A percentile compares a stretch with the other conserved stretches of the same genome.
Conservation (phyloP, 2,113 vertebrate genomes). For the Malurus cyaneus region DNA sequence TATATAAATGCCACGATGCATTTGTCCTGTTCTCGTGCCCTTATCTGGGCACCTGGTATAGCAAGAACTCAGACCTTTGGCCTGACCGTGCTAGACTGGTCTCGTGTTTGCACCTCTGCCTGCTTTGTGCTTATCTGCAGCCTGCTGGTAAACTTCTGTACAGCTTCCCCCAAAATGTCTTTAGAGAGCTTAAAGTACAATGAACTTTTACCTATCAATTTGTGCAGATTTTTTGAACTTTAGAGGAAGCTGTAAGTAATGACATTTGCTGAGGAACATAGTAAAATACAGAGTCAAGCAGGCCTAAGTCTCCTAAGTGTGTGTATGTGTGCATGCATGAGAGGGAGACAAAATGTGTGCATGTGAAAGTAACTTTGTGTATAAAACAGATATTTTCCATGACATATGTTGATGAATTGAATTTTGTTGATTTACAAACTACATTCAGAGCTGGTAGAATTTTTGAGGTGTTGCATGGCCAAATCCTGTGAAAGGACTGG, state of each 20-base stretch:
- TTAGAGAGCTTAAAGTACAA: neutral
- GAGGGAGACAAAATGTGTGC: neutral
- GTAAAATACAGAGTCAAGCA: neutral
- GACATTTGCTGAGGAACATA: neutral
- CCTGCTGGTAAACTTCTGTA: neutral
- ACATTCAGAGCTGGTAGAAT: slow-evolving; percentile 25
- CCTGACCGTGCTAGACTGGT: slow-evolving; percentile 12
- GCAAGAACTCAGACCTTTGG: slow-evolving; percentile 54
- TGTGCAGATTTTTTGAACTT: neutral
- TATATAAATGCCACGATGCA: neutral
- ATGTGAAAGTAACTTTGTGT: slow-evolving; percentile 31
- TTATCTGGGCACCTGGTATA: slow-evolving; percentile 46
- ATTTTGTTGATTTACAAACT: slow-evolving; percentile 41
- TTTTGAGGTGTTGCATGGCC: neutral
- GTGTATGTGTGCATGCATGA: neutral
- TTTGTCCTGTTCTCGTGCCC: neutral
- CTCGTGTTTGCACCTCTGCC: slow-evolving; percentile 19
- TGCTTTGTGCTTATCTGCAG: slow-evolving; percentile 34
- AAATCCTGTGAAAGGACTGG: slow-evolving; percentile 9
- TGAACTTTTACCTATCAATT: slow-evolving; percentile 31
- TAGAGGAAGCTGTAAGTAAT: neutral
- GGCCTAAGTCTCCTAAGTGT: neutral
- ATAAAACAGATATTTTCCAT: slow-evolving; percentile 49
- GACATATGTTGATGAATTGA: slow-evolving; percentile 17
- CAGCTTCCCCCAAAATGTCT: neutral